Conservation (phyloP, 2,888 invertebrate genomes). For the Parnassius orleans region DNA sequence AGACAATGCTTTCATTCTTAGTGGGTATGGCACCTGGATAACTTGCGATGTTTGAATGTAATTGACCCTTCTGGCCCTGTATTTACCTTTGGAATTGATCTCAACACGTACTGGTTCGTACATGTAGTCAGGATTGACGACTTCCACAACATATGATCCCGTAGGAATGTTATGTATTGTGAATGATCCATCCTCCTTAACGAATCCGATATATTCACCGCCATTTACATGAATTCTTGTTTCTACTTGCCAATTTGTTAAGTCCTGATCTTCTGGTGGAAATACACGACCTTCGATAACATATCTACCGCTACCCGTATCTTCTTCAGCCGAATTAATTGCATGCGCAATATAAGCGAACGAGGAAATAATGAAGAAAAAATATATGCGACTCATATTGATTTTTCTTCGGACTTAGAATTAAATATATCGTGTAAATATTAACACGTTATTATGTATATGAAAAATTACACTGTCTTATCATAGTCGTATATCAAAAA, state of each 20-base stretch:
- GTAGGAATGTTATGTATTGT: constrained; percentile 92
- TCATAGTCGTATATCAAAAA: too few species aligned
- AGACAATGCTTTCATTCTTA: constrained; percentile 91
- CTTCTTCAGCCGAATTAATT: constrained; percentile 58
- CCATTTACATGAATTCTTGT: constrained; percentile 92
- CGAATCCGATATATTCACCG: constrained; percentile 92
- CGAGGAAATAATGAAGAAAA: constrained; percentile 12
- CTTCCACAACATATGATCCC: constrained; percentile 97
- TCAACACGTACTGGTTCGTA: constrained; percentile 98
- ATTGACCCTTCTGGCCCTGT: constrained; percentile 96
- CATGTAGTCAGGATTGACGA: constrained; percentile 92
- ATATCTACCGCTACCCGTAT: constrained; percentile 80
- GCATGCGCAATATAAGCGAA: constrained; percentile 42
- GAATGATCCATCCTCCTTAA: constrained; percentile 96
- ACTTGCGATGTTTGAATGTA: constrained; percentile 95
- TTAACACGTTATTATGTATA: background rate
- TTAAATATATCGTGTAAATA: background rate
- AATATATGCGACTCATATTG: too few species aligned
- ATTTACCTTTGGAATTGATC: constrained; percentile 98
- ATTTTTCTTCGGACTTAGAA: background rate
- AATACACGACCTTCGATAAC: constrained; percentile 91
- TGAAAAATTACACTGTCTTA: too few species aligned
- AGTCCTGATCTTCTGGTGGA: constrained; percentile 83
- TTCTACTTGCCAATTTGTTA: constrained; percentile 87
- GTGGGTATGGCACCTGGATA: constrained; percentile 94